Evolutionary conservation across 2,113 vertebrate genomes (phyloP).

Genomic region (Rhabdomys dilectus): DNA sequence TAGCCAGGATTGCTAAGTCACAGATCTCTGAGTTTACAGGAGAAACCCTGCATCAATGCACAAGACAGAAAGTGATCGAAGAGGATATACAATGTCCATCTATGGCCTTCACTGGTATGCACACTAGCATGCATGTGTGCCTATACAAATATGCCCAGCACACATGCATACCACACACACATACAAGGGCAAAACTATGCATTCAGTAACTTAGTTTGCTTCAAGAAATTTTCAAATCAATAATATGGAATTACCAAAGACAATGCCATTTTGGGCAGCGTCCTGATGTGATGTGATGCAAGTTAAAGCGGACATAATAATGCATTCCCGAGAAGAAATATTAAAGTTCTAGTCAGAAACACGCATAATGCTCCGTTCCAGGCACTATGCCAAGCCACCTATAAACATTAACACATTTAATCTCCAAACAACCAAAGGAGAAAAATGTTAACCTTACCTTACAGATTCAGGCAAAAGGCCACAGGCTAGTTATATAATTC

Average conservation of each 20-base stretch:
- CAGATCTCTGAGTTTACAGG: not conserved
- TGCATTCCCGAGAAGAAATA: not conserved
- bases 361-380: not conserved
- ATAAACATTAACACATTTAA: constrained; percentile 20
- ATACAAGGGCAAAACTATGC: not conserved
- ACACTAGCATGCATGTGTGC: no score
- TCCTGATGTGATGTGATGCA: not conserved
- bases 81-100: not conserved
- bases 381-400: not conserved
- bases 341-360: constrained; percentile 14
- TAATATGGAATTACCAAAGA: not conserved
- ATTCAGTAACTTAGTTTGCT: not conserved
- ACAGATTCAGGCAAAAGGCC: not conserved
- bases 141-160: not conserved
- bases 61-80: not conserved
- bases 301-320: constrained; percentile 21
- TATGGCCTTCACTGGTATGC: not conserved
- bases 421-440: not conserved
- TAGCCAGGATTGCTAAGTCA: not conserved
- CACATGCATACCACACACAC: not conserved
- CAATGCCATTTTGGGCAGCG: not conserved
- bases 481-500: not conserved
- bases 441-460: not conserved
- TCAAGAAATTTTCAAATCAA: not conserved
- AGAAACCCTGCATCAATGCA: not conserved